phyloP scores from a whole-genome alignment of 2,113 vertebrate species.

The Xenopus tropicalis region DNA sequence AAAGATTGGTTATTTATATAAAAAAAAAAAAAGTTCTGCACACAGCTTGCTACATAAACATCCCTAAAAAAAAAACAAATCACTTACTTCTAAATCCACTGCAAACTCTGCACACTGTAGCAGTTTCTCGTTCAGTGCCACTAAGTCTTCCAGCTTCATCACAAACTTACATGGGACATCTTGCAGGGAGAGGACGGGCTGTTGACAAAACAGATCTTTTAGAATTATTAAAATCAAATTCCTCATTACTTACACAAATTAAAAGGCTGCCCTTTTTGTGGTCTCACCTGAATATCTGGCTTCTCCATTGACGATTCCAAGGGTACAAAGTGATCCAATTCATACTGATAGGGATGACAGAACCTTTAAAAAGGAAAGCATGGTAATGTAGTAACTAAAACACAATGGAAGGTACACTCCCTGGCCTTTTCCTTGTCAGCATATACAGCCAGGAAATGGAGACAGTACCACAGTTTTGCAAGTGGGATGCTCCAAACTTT shows the following conservation, averaged over 20 bases:
- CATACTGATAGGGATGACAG: constrained; percentile 91
- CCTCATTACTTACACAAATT: not conserved
- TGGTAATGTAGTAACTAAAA: too few relatives aligned
- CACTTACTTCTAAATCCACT: constrained; percentile 87
- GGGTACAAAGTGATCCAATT: constrained; percentile 79
- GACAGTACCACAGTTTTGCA: too few relatives aligned
- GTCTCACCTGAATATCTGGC: constrained; percentile 77
- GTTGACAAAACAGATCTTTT: not conserved
- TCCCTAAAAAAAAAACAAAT: not conserved
- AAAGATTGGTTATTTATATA: not conserved
- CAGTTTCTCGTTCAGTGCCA: constrained; percentile 86
- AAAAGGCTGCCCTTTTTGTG: not conserved
- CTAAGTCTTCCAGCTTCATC: constrained; percentile 78
- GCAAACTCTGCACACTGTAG: constrained; percentile 80
- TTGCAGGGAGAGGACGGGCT: constrained; percentile 75
- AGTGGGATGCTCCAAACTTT: too few relatives aligned
- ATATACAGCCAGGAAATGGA: too few relatives aligned
- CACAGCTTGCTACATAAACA: not conserved
- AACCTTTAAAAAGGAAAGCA: constrained; percentile 68
- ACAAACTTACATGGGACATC: constrained; percentile 80
- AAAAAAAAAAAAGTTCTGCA: not conserved
- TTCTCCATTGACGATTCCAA: constrained; percentile 72
- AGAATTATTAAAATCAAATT: not conserved
- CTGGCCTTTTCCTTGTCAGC: too few relatives aligned
- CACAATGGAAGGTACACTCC: too few relatives aligned